Evolutionary conservation across 1,140 invertebrate species (phyloP), one percentile per base, ranked within the genome.

Genomic region (Bombus sylvicola): DNA sequence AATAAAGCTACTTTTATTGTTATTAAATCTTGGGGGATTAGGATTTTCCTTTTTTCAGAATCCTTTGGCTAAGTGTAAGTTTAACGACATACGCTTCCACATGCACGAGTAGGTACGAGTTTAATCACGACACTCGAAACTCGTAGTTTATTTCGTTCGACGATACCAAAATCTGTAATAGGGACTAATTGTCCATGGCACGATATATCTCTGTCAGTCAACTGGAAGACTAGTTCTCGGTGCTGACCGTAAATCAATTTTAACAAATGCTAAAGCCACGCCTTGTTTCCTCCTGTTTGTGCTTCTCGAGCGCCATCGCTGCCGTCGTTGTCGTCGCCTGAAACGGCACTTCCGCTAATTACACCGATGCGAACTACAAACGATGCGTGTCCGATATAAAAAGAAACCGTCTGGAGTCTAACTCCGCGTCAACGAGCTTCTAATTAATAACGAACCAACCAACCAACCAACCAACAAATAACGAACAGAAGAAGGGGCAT

Each of bases 401-500:
- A 76, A 76, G 39, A n/a, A n/a, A 1, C 28, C 31, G 34, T n/a
- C 15, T 1, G 4, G 25, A 25, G 1, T 62, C 25, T 18, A 59
- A 13, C 28, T 25, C 4, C 12, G 41, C 31, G n/a, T 25, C 75
- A 64, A 37, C 31, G 25, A 69, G 41, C 8, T 75, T 18, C 10
- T 75, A 75, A 82, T 82, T 75, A 66, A 82, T 75, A 74, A 25
- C 18, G 57, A 43, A 15, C 22, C 53, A 64, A 69, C 68, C 34
- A 74, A 25, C 18, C 39, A 43, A 15, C 22, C 66, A 64, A 69
- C 68, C 34, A 12, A 39, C 31, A 1, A 31, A 9, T 31, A 66
- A 66, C n/a, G 37, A 25, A 13, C 4, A 2, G 10, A n/a, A 13
- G 3, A 39, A 39, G 37, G 37, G 12, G 39, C 62, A 18, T 5